phyloP scores from a whole-genome alignment of 2,113 vertebrate genomes.

The Periophthalmodon schlosseri region DNA sequence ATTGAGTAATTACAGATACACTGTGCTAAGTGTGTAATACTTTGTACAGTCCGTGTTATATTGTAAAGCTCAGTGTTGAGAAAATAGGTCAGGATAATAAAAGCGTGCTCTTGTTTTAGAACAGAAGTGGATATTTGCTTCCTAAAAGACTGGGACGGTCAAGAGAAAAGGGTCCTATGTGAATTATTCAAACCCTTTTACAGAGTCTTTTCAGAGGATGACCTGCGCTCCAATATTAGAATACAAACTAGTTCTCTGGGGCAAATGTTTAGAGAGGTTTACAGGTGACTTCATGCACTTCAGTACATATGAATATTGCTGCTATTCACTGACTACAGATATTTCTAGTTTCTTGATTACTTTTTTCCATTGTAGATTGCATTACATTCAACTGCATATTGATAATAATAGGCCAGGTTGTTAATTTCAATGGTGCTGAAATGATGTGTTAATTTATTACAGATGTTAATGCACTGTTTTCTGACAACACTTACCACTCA shows the following conservation, averaged over 20 bases:
- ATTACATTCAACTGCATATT: too few species aligned
- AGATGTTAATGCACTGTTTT: too few species aligned
- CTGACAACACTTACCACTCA: too few species aligned
- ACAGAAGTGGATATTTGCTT: not conserved
- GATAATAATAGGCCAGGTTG: too few species aligned
- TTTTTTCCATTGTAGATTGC: too few species aligned
- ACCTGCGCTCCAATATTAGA: constrained; percentile 5
- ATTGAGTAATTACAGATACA: not conserved
- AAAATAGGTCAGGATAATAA: constrained; percentile 20
- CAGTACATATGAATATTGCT: not conserved
- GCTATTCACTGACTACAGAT: too few species aligned
- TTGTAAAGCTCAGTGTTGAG: not conserved
- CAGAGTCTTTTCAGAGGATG: constrained; percentile 49
- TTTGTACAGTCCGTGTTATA: not conserved
- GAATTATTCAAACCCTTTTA: constrained; percentile 65
- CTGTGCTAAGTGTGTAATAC: not conserved
- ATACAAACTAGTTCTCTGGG: constrained; percentile 12
- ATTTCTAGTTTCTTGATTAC: too few species aligned
- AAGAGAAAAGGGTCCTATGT: constrained; percentile 44
- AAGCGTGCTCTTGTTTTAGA: constrained; percentile 7
- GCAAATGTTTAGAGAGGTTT: not conserved
- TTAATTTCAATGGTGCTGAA: too few species aligned
- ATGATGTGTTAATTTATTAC: too few species aligned
- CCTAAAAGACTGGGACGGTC: constrained; percentile 19
- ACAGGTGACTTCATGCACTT: not conserved